Conservation (phyloP, 2,888 invertebrate species). For the Allolobophora icterica region DNA sequence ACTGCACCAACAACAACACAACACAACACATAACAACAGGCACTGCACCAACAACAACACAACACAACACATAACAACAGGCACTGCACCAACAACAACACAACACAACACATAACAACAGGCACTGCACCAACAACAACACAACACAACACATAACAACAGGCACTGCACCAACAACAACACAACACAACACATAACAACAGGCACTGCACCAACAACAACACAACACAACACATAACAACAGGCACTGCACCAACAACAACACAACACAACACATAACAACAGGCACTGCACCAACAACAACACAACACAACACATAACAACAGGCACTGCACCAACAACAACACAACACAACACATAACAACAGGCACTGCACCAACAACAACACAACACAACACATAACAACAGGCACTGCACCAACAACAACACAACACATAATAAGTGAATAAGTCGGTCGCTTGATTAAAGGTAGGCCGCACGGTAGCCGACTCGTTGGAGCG, state of each 20-base stretch:
- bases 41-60: constrained; percentile 27
- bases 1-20: constrained; percentile 22
- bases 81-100: constrained; percentile 28
- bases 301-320: background rate
- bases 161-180: constrained; percentile 31
- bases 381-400: background rate
- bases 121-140: constrained; percentile 28
- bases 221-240: too few species aligned
- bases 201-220: constrained; percentile 33
- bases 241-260: constrained; percentile 33
- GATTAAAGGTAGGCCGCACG: too few species aligned
- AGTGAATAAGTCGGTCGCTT: too few species aligned
- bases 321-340: constrained; percentile 35
- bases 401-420: background rate
- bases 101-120: too few species aligned
- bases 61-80: too few species aligned
- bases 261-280: too few species aligned
- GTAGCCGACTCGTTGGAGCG: too few species aligned
- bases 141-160: too few species aligned
- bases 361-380: constrained; percentile 35
- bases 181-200: too few species aligned
- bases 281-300: constrained; percentile 34
- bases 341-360: background rate
- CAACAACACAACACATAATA: too few species aligned
- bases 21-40: too few species aligned